phyloP scores from a whole-genome alignment of 2,797 vertebrate species.

The Hoplostethus atlanticus region DNA sequence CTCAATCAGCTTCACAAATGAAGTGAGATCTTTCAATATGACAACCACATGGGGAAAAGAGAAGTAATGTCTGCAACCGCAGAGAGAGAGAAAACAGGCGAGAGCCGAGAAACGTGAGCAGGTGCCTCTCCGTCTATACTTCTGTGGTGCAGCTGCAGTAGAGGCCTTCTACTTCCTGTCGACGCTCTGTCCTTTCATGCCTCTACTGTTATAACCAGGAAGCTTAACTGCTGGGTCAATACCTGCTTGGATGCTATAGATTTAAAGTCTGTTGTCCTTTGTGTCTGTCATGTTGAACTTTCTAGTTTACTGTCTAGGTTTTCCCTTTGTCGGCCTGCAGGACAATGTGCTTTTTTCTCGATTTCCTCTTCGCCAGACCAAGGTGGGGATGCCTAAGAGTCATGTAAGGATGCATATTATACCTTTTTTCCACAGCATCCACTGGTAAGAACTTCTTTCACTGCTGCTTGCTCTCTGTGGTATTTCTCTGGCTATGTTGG shows the following conservation, averaged over 20 bases:
- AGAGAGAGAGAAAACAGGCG: conserved; percentile 58
- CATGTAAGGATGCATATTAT: conserved; percentile 10
- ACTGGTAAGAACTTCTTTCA: conserved; percentile 24
- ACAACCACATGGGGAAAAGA: conserved; percentile 78
- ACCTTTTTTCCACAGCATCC: background rate
- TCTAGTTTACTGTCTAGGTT: conserved; percentile 10
- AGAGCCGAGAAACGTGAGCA: conserved; percentile 82
- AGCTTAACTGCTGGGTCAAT: conserved; percentile 50
- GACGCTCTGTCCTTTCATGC: conserved; percentile 48
- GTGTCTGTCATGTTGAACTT: background rate
- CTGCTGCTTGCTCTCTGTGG: conserved; percentile 39
- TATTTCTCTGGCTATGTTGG: background rate
- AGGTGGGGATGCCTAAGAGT: conserved; percentile 6
- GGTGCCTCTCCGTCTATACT: conserved; percentile 68
- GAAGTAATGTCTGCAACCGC: conserved; percentile 75
- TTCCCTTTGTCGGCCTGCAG: background rate
- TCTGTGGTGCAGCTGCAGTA: conserved; percentile 68
- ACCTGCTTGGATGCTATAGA: conserved; percentile 18
- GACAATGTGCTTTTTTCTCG: conserved; percentile 20
- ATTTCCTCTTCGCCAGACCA: conserved; percentile 5
- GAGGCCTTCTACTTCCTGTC: conserved; percentile 69
- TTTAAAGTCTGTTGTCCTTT: conserved; percentile 20
- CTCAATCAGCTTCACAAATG: conserved; percentile 70
- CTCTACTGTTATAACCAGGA: conserved; percentile 22
- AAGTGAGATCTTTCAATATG: conserved; percentile 82